Conservation (phyloP, 2,888 invertebrate genomes). For the Adelphocoris suturalis region DNA sequence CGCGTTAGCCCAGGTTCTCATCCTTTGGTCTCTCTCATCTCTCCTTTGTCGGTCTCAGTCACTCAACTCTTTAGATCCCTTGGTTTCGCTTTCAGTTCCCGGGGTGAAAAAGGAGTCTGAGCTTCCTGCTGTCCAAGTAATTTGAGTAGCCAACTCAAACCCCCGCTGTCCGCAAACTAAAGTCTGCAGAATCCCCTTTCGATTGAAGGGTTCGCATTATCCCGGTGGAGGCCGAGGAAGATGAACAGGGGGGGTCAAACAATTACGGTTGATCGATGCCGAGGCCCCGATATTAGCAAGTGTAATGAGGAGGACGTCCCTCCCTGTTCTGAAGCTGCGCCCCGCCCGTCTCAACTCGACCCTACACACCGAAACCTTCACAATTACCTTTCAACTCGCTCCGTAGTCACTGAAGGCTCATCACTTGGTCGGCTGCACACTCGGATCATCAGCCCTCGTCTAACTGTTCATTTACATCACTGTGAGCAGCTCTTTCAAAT, state of each 20-base stretch:
- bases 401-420: not conserved
- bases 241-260: slow-evolving; percentile 29
- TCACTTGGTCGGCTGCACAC: not conserved
- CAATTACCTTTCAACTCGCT: slow-evolving; percentile 37
- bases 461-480: not conserved
- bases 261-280: slow-evolving; percentile 59
- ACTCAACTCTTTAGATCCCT: not conserved
- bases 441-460: not conserved
- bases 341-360: not conserved
- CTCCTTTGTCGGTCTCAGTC: not conserved
- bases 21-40: not conserved
- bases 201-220: not conserved
- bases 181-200: not conserved
- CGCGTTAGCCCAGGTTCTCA: not conserved
- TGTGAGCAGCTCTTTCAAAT: not conserved
- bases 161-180: not conserved
- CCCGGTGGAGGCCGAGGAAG: not conserved
- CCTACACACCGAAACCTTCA: slow-evolving; percentile 17
- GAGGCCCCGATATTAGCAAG: slow-evolving; percentile 48
- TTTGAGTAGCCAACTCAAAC: not conserved
- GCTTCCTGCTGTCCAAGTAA: not conserved
- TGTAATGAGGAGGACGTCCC: slow-evolving; percentile 48
- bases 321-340: slow-evolving; percentile 5
- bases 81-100: not conserved
- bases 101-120: not conserved